phyloP scores from a whole-genome alignment of 2,113 vertebrate genomes.

The Ammodytes marinus region DNA sequence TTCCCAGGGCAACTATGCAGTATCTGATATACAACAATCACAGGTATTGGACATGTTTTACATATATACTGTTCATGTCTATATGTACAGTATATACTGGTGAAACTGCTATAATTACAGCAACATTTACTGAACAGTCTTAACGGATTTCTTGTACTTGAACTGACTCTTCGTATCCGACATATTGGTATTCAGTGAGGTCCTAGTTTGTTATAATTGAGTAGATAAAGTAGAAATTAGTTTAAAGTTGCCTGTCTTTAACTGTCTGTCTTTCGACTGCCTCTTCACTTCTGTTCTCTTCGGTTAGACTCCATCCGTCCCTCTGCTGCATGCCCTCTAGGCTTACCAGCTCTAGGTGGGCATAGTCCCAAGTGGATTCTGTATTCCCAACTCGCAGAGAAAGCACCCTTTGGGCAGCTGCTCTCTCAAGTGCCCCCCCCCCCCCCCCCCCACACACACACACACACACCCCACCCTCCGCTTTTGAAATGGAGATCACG shows the following conservation, averaged over 20 bases:
- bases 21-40: constrained; percentile 91
- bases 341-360: constrained; percentile 31
- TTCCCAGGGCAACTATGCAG: constrained; percentile 93
- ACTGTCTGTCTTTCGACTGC: not conserved
- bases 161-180: too few relatives aligned
- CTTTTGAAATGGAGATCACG: constrained; percentile 78
- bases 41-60: constrained; percentile 82
- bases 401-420: constrained; percentile 64
- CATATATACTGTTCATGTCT: not conserved
- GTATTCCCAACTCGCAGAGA: constrained; percentile 45
- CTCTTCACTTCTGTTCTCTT: not conserved
- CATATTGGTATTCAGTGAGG: not conserved
- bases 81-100: too few relatives aligned
- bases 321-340: constrained; percentile 18
- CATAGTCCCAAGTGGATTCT: constrained; percentile 43
- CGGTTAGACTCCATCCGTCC: not conserved
- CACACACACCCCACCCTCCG: too few relatives aligned
- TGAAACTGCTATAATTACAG: not conserved
- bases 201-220: too few relatives aligned
- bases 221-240: too few relatives aligned
- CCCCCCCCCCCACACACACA: too few relatives aligned
- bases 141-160: not conserved
- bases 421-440: constrained; percentile 46
- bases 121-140: not conserved
- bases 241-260: not conserved